phyloP scores from a whole-genome alignment of 2,888 invertebrate species.

The Acleris cristana region DNA sequence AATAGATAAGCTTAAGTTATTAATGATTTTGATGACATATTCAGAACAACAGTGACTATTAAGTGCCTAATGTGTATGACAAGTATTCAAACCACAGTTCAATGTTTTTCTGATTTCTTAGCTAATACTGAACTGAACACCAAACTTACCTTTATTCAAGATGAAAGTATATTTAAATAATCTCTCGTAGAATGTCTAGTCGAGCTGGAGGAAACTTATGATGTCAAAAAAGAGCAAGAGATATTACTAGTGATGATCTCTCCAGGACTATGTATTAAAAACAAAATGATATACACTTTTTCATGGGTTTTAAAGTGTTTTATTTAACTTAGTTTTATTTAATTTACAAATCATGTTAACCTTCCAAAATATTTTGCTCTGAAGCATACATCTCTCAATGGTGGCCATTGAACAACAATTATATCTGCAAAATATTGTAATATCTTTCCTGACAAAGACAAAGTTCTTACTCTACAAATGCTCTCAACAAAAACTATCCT shows the following conservation, averaged over 20 bases:
- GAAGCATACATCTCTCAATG: constrained; percentile 86
- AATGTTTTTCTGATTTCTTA: no score
- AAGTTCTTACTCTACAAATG: constrained; percentile 94
- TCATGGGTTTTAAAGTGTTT: constrained; percentile 49
- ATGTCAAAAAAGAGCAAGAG: constrained; percentile 14
- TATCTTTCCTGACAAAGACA: constrained; percentile 95
- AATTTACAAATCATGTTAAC: constrained; percentile 76
- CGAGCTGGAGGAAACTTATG: constrained; percentile 12
- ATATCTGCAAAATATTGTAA: constrained; percentile 92
- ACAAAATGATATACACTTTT: constrained; percentile 54
- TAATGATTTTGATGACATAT: background rate
- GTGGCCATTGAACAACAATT: constrained; percentile 97
- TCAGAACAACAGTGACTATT: background rate
- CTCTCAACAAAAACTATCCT: constrained; percentile 97
- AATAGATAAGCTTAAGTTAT: no score
- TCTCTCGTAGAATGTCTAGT: constrained; percentile 28
- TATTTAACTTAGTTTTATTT: constrained; percentile 37
- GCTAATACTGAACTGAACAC: no score
- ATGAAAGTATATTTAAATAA: background rate
- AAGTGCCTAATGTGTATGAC: no score
- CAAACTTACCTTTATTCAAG: no score
- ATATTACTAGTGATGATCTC: constrained; percentile 27
- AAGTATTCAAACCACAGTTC: no score
- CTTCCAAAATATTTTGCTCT: constrained; percentile 91
- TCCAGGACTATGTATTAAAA: constrained; percentile 28